These are phyloP conservation scores for Thymelicus acteon DNA, from an alignment of 2,888 invertebrate species.

Conservation along the genomic window DNA sequence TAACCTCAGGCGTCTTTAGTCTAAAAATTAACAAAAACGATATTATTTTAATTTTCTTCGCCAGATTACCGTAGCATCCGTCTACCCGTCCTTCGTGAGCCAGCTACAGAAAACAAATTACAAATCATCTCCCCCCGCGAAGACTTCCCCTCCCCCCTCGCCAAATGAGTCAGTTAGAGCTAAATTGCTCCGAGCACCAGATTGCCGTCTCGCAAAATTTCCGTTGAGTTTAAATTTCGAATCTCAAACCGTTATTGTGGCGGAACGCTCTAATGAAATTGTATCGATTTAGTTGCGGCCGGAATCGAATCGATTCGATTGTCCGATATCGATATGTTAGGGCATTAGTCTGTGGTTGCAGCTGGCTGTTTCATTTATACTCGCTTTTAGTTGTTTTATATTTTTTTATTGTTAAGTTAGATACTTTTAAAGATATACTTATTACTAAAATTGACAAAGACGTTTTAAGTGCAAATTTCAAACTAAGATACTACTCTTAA, in stretches of 20 bases:
- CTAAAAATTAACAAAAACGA: background rate
- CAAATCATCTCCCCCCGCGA: constrained; percentile 78
- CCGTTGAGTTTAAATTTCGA: constrained; percentile 74
- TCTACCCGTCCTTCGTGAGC: constrained; percentile 46
- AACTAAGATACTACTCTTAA: no score
- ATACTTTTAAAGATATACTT: no score
- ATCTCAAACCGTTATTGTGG: constrained; percentile 62
- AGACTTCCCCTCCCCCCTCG: constrained; percentile 57
- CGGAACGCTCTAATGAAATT: constrained; percentile 63
- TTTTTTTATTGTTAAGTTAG: background rate
- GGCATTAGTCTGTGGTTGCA: constrained; percentile 36
- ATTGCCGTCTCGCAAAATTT: constrained; percentile 77
- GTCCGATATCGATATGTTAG: constrained; percentile 41
- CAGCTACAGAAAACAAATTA: constrained; percentile 81
- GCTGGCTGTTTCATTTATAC: constrained; percentile 15
- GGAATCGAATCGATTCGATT: constrained; percentile 50
- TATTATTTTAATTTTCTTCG: background rate
- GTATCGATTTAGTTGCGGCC: constrained; percentile 63
- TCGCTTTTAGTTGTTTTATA: constrained; percentile 8
- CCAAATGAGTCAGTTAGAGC: constrained; percentile 82
- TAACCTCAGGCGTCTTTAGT: no score
- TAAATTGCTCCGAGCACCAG: constrained; percentile 72
- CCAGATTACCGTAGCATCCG: constrained; percentile 45
- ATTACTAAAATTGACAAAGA: no score
- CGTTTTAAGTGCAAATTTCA: no score